These are phyloP conservation scores for Platycercus adscitus DNA, from an alignment of 2,113 vertebrate genomes.

Conservation along the genomic window DNA sequence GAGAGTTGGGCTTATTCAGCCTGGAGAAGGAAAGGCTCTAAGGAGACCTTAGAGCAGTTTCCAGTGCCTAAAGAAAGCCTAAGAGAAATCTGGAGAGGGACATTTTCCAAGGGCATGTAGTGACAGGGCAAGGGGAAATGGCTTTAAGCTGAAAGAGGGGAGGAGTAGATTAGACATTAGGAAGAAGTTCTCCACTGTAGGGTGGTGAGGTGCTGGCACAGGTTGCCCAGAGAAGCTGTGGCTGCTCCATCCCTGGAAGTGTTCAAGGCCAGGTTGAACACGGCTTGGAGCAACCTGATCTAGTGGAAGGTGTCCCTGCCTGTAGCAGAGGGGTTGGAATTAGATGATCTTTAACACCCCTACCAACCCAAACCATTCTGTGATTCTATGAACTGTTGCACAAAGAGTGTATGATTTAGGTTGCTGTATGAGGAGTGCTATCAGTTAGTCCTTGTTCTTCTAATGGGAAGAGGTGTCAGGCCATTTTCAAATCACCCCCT, in stretches of 20 bases:
- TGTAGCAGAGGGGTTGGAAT: background rate
- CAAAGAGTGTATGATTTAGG: background rate
- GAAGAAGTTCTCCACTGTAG: background rate
- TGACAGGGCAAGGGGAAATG: background rate
- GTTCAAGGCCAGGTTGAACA: background rate
- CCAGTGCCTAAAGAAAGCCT: background rate
- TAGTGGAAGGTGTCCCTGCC: background rate
- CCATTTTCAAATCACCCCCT: background rate
- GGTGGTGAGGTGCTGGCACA: background rate
- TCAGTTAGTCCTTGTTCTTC: background rate
- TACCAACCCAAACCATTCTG: background rate
- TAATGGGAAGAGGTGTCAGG: background rate
- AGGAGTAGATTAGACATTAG: background rate
- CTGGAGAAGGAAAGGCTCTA: background rate
- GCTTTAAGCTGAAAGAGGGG: background rate
- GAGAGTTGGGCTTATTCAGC: background rate
- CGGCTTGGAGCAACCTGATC: background rate
- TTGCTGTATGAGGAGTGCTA: accelerated
- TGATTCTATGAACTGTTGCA: background rate
- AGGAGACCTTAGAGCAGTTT: background rate
- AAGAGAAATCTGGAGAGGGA: background rate
- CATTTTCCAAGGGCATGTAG: background rate
- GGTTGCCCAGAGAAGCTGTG: background rate
- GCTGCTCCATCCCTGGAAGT: background rate
- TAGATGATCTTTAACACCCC: background rate